Conservation (phyloP, 2,888 invertebrate genomes). For the Tinea pellionella region DNA sequence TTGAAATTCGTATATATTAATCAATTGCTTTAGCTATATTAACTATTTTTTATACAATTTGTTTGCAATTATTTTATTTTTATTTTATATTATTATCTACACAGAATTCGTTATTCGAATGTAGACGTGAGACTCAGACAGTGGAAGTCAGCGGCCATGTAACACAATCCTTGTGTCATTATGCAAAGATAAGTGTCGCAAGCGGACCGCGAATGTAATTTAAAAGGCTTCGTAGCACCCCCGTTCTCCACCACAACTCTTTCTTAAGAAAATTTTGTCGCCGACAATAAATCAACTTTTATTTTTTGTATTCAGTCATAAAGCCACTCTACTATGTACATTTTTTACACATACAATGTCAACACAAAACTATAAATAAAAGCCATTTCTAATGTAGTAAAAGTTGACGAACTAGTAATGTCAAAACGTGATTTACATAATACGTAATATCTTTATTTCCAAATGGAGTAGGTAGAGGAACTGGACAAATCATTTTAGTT, state of each 20-base stretch:
- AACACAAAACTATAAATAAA: not conserved
- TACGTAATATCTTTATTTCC: not conserved
- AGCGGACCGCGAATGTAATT: slow-evolving; percentile 38
- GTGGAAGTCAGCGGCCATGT: slow-evolving; percentile 23
- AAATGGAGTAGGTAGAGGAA: not conserved
- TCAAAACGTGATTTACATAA: not conserved
- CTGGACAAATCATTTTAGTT: too few relatives aligned
- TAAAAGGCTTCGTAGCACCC: slow-evolving; percentile 27
- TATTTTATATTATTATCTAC: too few relatives aligned
- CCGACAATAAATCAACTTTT: slow-evolving; percentile 24
- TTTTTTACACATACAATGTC: slow-evolving; percentile 9
- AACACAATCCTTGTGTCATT: slow-evolving; percentile 43
- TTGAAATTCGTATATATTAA: too few relatives aligned
- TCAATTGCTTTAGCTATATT: too few relatives aligned
- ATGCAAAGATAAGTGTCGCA: slow-evolving; percentile 42
- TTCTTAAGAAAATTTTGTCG: slow-evolving; percentile 28
- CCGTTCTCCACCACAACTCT: slow-evolving; percentile 17
- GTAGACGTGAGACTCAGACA: slow-evolving; percentile 1
- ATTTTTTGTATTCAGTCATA: not conserved
- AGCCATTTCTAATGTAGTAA: not conserved
- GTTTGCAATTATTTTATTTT: too few relatives aligned
- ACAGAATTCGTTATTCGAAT: slow-evolving; percentile 4
- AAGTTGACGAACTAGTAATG: not conserved
- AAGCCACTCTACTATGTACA: not conserved
- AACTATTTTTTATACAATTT: too few relatives aligned